A percentile compares a stretch with the other conserved stretches of the same genome.
These are phyloP conservation scores for Aulostomus chinensis DNA, from an alignment of 2,797 vertebrate species.

Conservation along the genomic window DNA sequence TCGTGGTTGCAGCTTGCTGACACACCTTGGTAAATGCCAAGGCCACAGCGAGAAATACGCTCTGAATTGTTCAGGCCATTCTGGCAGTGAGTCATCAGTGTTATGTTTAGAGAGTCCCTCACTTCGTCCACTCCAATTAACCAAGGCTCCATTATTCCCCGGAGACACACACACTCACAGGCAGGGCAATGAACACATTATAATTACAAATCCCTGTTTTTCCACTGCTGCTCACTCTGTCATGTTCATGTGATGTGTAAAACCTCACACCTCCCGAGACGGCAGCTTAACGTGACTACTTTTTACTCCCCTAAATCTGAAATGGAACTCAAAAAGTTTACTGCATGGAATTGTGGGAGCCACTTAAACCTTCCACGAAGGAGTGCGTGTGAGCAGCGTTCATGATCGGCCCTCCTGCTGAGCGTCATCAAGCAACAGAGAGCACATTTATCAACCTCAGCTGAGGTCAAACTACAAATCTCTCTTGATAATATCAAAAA, in stretches of 20 bases:
- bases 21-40: slow-evolving; percentile 31
- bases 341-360: background rate
- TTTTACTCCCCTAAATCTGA: background rate
- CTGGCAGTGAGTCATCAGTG: slow-evolving; percentile 49
- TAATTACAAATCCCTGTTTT: slow-evolving; percentile 47
- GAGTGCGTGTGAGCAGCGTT: slow-evolving; percentile 28
- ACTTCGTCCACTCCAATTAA: slow-evolving; percentile 71
- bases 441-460: slow-evolving; percentile 15
- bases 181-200: slow-evolving; percentile 30
- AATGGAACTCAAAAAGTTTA: too few species aligned
- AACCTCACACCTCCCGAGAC: slow-evolving; percentile 1
- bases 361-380: background rate
- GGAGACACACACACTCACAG: slow-evolving; percentile 5
- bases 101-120: slow-evolving; percentile 52
- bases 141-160: slow-evolving; percentile 57
- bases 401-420: slow-evolving; percentile 14
- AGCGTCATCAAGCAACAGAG: slow-evolving; percentile 27
- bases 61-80: slow-evolving; percentile 22
- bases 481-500: slow-evolving; percentile 14
- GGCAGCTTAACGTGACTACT: background rate
- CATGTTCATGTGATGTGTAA: slow-evolving; percentile 16
- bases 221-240: slow-evolving; percentile 8
- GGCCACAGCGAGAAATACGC: slow-evolving; percentile 26
- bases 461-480: slow-evolving; percentile 14
- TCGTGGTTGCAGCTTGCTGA: slow-evolving; percentile 6